Base-by-base conservation (phyloP, 2,797 vertebrate genomes). In the Sciaenops ocellatus region DNA sequence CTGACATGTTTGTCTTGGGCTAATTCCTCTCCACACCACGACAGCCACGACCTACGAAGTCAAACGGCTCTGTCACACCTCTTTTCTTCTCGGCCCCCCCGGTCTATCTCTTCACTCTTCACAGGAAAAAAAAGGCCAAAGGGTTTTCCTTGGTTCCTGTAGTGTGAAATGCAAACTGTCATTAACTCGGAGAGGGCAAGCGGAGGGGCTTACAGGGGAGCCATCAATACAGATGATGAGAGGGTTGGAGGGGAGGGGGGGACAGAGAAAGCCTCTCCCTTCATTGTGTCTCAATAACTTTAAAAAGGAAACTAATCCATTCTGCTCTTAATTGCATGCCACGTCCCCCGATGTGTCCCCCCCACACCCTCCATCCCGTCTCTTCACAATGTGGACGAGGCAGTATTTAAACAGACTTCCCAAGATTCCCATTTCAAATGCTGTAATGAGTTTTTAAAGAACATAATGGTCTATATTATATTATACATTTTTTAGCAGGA, bases 261-360 rank as follows among this genome's bases (percentile, higher is more conserved):
- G 30, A 57, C 67, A 76, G 85, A 85, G 78, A 86, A 89, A 89
- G 84, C 86, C 74, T 84, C 82, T 89, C 79, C 83, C 85, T 86
- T 94, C 93, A 95, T 95, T 95, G 95, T 96, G 93, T 92, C 88
- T 92, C 88, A 91, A 87, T 94, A 94, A 94, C 92, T 95, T 95
- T 94, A 87, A 94, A 94, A 94, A 93, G 88, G 88, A 92, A 93
- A 95, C 93, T 95, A 95, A 95, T 95, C 94, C 94, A 92, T 92
- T 93, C 90, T 92, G 87, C 87, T 87, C 87, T 91, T 96, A 95
- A 95, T 95, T 96, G 94, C 94, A 92, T 94, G 93, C 90, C 95
- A 94, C 88, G 84, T 94, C 94, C 93, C 93, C 56, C 72, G 86
- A 93, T 90, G 90, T 90, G 90, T 78, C 87, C 18, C 48, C 78